These are phyloP conservation scores for Acipenser oxyrinchus DNA, from an alignment of 2,797 vertebrate genomes.

Conservation along the genomic window DNA sequence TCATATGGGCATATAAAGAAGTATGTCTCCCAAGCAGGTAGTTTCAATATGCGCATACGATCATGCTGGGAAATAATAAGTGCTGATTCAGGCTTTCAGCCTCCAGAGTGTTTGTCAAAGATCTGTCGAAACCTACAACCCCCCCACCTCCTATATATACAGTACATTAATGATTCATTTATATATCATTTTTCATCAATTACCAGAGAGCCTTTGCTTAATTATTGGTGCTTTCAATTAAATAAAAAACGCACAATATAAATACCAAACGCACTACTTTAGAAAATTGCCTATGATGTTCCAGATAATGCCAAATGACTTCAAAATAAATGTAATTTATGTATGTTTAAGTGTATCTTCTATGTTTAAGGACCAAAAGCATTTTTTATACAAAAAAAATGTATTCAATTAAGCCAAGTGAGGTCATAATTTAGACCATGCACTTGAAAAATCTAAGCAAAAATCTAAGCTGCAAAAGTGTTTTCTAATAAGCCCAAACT, in stretches of 20 bases:
- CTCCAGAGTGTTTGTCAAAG: constrained; percentile 25
- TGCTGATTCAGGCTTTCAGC: constrained; percentile 47
- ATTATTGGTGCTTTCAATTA: constrained; percentile 8
- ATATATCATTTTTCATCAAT: constrained; percentile 10
- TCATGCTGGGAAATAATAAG: constrained; percentile 40
- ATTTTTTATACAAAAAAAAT: no score
- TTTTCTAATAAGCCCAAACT: no score
- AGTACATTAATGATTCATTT: constrained; percentile 14
- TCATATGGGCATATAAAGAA: constrained; percentile 99
- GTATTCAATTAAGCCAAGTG: no score
- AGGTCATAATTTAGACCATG: no score
- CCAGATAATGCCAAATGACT: no score
- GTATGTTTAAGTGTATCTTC: no score
- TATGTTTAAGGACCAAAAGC: no score
- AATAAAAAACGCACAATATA: background rate
- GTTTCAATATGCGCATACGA: constrained; percentile 50
- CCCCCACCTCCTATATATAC: background rate
- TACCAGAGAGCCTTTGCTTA: constrained; percentile 7
- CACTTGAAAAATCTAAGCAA: no score
- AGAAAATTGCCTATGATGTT: no score
- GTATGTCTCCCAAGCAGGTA: constrained; percentile 93
- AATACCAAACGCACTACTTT: no score
- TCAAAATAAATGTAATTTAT: no score
- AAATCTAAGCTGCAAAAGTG: no score
- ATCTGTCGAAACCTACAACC: constrained; percentile 23